These are phyloP conservation scores for Myotis brandtii DNA, from an alignment of 2,113 vertebrate species.

Conservation along the genomic window DNA sequence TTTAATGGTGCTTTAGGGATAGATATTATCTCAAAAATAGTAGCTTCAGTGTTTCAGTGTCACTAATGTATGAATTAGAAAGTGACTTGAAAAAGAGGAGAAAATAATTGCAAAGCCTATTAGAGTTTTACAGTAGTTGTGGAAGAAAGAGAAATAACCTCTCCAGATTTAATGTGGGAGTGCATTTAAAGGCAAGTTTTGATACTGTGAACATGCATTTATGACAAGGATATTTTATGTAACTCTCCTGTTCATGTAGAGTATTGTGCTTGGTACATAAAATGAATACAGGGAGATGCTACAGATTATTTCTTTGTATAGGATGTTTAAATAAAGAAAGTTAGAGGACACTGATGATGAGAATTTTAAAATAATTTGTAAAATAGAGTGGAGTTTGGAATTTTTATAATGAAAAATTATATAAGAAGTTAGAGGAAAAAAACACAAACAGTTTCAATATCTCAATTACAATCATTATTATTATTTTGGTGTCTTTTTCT, in stretches of 20 bases:
- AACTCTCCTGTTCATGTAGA: conserved; percentile 62
- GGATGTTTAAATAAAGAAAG: conserved; percentile 30
- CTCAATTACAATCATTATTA: not conserved
- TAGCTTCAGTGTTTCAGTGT: conserved; percentile 63
- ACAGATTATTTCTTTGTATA: conserved; percentile 50
- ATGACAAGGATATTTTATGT: conserved; percentile 61
- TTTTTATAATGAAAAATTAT: conserved; percentile 60
- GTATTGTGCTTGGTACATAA: conserved; percentile 21
- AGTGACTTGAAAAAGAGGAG: conserved; percentile 72
- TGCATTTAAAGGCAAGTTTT: conserved; percentile 62
- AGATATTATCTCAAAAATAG: conserved; percentile 61
- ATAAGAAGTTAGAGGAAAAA: conserved; percentile 11
- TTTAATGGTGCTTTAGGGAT: conserved; percentile 59
- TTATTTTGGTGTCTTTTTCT: conserved; percentile 1
- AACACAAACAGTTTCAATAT: not conserved
- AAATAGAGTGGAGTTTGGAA: conserved; percentile 28
- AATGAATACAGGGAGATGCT: not conserved
- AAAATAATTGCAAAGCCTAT: conserved; percentile 72
- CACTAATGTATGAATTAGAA: conserved; percentile 72
- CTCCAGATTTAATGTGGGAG: conserved; percentile 64
- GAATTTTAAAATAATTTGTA: conserved; percentile 18
- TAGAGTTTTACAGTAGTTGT: conserved; percentile 66
- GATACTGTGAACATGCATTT: conserved; percentile 55
- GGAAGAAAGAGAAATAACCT: conserved; percentile 66
- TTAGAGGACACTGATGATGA: not conserved